These are phyloP conservation scores for Phenganax marumi DNA, from an alignment of 92 coral and sea anemone genomes.

Conservation along the genomic window DNA sequence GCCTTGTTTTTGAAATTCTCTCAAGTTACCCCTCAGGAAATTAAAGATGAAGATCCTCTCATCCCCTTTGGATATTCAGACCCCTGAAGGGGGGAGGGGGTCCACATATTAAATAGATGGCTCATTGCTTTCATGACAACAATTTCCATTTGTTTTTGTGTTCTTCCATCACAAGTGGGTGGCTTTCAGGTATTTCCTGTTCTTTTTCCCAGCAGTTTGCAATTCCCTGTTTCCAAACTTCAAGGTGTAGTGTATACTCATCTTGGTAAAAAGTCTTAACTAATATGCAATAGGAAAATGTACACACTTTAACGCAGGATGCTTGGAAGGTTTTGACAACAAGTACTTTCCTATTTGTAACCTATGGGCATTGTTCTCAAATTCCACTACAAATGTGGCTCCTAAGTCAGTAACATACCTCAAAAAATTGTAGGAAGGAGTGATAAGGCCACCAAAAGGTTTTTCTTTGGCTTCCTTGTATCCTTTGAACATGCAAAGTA, in stretches of 20 bases:
- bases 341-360: constrained; percentile 1
- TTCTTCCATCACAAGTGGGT: neutral
- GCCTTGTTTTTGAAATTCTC: too few species aligned
- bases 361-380: neutral
- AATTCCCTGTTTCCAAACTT: constrained; percentile 12
- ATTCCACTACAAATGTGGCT: neutral
- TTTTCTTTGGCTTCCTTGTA: neutral
- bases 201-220: neutral
- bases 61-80: too few species aligned
- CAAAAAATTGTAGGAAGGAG: neutral
- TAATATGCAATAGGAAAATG: neutral
- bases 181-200: constrained; percentile 9
- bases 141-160: too few species aligned
- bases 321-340: neutral
- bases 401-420: neutral
- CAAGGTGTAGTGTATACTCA: neutral
- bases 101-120: too few species aligned
- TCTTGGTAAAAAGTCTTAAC: neutral
- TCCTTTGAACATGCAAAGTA: neutral
- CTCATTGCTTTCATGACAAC: too few species aligned
- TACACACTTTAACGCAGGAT: neutral
- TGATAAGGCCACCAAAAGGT: neutral
- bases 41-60: too few species aligned
- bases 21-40: too few species aligned
- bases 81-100: too few species aligned